These are phyloP conservation scores for Lutraria lutraria DNA, from an alignment of 2,888 invertebrate species.

Conservation along the genomic window DNA sequence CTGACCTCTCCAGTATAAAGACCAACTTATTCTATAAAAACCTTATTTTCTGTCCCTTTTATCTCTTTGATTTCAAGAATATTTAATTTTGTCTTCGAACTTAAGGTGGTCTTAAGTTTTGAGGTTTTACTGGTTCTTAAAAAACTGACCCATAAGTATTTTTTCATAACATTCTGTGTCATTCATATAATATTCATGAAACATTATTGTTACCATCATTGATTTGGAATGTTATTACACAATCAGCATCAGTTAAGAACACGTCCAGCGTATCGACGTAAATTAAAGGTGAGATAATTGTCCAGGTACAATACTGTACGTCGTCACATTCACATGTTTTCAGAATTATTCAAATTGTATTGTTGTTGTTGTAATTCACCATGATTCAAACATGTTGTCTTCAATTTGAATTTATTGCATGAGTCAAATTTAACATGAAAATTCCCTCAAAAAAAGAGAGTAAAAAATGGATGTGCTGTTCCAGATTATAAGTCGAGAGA, in stretches of 20 bases:
- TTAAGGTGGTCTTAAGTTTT: no score
- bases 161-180: not conserved
- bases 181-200: not conserved
- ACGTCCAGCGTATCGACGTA: constrained; percentile 76
- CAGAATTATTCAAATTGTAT: not conserved
- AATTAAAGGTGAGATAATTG: constrained; percentile 75
- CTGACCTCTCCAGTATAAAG: no score
- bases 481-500: no score
- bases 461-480: no score
- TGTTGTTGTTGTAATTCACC: not conserved
- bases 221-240: not conserved
- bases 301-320: no score
- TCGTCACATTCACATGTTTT: constrained; percentile 13
- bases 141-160: not conserved
- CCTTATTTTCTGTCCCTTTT: no score
- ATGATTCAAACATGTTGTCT: not conserved
- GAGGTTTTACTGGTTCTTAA: no score
- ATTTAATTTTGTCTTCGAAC: no score
- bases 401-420: not conserved
- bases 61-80: no score
- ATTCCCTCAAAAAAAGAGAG: no score
- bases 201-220: not conserved
- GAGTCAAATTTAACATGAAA: no score
- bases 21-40: no score
- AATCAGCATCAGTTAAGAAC: constrained; percentile 67